A percentile compares a stretch with the other conserved stretches of the same genome.
Conservation (phyloP, 2,888 invertebrate genomes). For the Limenitis camilla region DNA sequence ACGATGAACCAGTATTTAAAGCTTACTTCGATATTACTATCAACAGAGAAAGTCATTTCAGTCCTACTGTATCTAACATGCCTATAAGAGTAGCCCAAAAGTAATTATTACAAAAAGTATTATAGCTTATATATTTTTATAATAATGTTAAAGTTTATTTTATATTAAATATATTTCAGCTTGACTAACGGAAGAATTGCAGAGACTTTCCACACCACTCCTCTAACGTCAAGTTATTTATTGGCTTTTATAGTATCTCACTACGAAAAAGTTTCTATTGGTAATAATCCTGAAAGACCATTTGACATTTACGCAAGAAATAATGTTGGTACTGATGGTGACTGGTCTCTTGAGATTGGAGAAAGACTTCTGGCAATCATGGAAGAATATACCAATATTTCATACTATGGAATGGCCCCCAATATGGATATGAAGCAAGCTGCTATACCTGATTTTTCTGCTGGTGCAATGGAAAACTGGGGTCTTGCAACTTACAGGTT, state of each 20-base stretch:
- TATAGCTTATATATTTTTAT: neutral
- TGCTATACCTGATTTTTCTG: slow-evolving; percentile 85
- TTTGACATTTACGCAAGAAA: slow-evolving; percentile 62
- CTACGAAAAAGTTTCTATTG: slow-evolving; percentile 54
- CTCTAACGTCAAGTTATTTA: slow-evolving; percentile 86
- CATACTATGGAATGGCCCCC: slow-evolving; percentile 70
- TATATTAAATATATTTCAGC: slow-evolving; percentile 28
- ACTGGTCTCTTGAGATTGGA: slow-evolving; percentile 63
- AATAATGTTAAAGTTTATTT: neutral
- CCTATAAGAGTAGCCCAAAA: slow-evolving; percentile 49
- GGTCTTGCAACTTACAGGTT: slow-evolving; percentile 85
- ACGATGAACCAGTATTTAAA: slow-evolving; percentile 89
- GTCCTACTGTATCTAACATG: slow-evolving; percentile 79
- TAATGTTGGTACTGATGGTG: slow-evolving; percentile 51
- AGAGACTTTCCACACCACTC: slow-evolving; percentile 72
- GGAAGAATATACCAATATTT: slow-evolving; percentile 73
- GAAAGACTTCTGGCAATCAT: slow-evolving; percentile 63
- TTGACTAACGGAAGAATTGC: slow-evolving; percentile 36
- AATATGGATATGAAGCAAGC: slow-evolving; percentile 78
- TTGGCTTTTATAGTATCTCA: slow-evolving; percentile 91
- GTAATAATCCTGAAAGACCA: slow-evolving; percentile 36
- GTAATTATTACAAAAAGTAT: slow-evolving; percentile 42
- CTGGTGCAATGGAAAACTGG: slow-evolving; percentile 92
- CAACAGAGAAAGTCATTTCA: slow-evolving; percentile 67
- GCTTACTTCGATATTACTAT: slow-evolving; percentile 83